Base-by-base conservation (phyloP, 2,888 invertebrate species). In the Druceiella hillmani region DNA sequence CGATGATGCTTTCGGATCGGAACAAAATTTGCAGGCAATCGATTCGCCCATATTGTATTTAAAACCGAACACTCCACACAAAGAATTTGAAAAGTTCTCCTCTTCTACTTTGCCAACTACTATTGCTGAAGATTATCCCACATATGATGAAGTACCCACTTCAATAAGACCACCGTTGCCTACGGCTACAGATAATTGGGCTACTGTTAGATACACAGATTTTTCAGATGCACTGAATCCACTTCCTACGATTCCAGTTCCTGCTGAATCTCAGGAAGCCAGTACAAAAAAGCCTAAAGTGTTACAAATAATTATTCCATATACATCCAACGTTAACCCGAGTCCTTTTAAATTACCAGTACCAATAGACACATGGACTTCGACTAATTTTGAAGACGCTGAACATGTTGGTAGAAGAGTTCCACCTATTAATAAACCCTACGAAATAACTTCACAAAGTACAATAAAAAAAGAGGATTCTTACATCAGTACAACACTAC, bases 241-340 rank as follows among this genome's bases (percentile, higher is more conserved):
- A 31, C 54, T 58, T 5, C 15, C 7, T 11, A 7, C 4, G 15
- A 27, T 15, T 6, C 3, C 27, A 3, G 27, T 14, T 3, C 27
- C 3, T 7, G 4, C 24, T 48, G 55, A 34, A 49, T 52, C 14
- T 47, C 52, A 36, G 54, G 55, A 43, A 7, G 52, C 50, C 40
- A 56, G 59, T 45, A 49, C 51, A n/a, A 74, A 75, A 50, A 71
- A 72, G 51, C 71, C 76, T 4, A 80, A 81, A 56, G 73, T 82
- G 57, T 76, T 83, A 4, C 88, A 88, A 64, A 84, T 88, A 36
- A 84, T 89, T 36, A 82, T 89, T 41, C 89, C 89, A 0, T 88
- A 88, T 50, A 83, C 82, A 2, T 80, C 78, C 27, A 76, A 74
- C 43, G 68, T 74, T 36, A 67, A 71, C 10, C 70, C 77, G 4